A percentile compares a stretch with the other conserved stretches of the same genome.
phyloP scores from a whole-genome alignment of 1,140 invertebrate species.

The Trichonephila clavata region DNA sequence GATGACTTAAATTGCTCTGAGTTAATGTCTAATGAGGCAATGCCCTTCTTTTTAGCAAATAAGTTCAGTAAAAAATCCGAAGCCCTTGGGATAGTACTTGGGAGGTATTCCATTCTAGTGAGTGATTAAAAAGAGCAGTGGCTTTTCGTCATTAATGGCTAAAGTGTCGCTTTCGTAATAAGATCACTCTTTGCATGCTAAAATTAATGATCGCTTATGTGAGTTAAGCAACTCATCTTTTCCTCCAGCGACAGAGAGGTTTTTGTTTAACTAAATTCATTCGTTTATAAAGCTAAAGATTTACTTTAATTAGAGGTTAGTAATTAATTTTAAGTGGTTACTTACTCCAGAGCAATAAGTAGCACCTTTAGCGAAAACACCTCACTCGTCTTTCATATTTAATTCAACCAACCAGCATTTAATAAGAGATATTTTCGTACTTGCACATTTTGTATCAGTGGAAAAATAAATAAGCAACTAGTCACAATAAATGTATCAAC shows the following conservation, averaged over 20 bases:
- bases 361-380: background rate
- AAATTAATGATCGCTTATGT: constrained; percentile 67
- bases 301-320: constrained; percentile 45
- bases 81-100: constrained; percentile 46
- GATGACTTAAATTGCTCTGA: constrained; percentile 74
- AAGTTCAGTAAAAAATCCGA: constrained; percentile 58
- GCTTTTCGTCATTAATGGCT: constrained; percentile 72
- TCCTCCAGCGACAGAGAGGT: background rate
- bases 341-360: background rate
- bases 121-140: constrained; percentile 75
- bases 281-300: constrained; percentile 43
- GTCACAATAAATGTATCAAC: background rate
- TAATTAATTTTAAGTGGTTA: constrained; percentile 62
- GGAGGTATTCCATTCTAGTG: constrained; percentile 62
- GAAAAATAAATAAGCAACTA: background rate
- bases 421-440: background rate
- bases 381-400: background rate
- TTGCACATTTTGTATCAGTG: background rate
- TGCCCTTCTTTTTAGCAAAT: constrained; percentile 67
- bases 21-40: constrained; percentile 76
- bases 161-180: constrained; percentile 71
- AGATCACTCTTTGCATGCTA: constrained; percentile 55
- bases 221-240: constrained; percentile 51
- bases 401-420: background rate
- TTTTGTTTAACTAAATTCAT: constrained; percentile 54